Conservation (phyloP, 2,888 invertebrate species). For the Trachelus stipa region DNA sequence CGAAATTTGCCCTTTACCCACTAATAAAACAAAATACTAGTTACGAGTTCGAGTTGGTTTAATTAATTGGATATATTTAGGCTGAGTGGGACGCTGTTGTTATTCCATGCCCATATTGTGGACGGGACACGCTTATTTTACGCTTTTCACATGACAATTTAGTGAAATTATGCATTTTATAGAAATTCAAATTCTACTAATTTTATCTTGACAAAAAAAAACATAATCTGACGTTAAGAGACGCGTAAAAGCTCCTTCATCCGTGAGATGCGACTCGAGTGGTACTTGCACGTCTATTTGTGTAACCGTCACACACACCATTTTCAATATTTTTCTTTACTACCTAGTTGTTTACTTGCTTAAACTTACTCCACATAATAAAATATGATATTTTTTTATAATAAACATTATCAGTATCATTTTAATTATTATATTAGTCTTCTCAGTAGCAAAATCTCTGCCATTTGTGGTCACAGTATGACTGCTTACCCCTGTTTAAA, state of each 20-base stretch:
- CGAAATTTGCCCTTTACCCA: not conserved
- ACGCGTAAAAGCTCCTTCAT: not conserved
- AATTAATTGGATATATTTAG: conserved; percentile 1
- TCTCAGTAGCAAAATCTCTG: conserved; percentile 57
- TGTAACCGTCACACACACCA: conserved; percentile 46
- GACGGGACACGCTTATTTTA: not conserved
- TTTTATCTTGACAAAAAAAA: not conserved
- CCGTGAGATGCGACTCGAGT: conserved; percentile 27
- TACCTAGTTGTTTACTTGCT: conserved; percentile 53
- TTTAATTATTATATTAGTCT: conserved; percentile 60
- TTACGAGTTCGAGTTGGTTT: not conserved
- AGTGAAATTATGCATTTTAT: not conserved
- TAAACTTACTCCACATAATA: conserved; percentile 61
- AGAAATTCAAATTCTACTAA: not conserved
- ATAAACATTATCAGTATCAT: conserved; percentile 60
- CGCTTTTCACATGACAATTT: not conserved
- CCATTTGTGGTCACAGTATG: conserved; percentile 46
- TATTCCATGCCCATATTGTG: not conserved
- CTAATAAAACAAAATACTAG: not conserved
- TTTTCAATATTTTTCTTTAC: conserved; percentile 41
- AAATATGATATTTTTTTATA: conserved; percentile 60
- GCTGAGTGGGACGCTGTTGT: not conserved
- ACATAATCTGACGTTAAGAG: not conserved
- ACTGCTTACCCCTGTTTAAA: conserved; percentile 45
- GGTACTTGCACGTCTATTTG: conserved; percentile 39